Conservation (phyloP, 2,888 invertebrate species). For the Gymnoscelis rufifasciata region DNA sequence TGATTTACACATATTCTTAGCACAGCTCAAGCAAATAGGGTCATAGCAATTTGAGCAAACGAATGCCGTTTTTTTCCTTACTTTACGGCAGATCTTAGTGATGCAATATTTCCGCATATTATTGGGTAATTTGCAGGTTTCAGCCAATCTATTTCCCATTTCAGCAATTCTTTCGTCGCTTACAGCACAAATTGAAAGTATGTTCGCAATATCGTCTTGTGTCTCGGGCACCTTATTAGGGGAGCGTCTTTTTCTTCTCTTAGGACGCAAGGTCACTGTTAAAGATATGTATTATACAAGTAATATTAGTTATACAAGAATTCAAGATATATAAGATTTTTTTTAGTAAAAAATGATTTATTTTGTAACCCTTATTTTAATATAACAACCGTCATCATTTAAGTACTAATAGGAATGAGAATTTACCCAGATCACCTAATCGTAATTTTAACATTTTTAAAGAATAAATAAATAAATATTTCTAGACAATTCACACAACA, state of each 20-base stretch:
- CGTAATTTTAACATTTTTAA: too few relatives aligned
- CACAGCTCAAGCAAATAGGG: neutral
- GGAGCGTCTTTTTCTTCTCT: neutral
- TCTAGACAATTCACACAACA: too few relatives aligned
- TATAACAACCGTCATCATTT: too few relatives aligned
- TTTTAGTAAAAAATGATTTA: too few relatives aligned
- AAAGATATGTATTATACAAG: too few relatives aligned
- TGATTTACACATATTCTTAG: conserved; percentile 2
- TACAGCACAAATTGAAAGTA: neutral
- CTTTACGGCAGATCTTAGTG: neutral
- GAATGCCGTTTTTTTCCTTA: neutral
- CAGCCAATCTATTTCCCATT: neutral
- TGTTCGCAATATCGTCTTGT: neutral
- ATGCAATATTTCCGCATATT: neutral
- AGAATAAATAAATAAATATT: too few relatives aligned
- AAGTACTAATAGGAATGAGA: too few relatives aligned
- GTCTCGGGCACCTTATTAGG: neutral
- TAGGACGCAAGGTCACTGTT: neutral
- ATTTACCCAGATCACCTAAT: too few relatives aligned
- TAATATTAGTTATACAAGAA: too few relatives aligned
- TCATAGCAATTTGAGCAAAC: neutral
- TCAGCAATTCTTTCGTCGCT: neutral
- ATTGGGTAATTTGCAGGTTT: neutral
- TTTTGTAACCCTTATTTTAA: too few relatives aligned
- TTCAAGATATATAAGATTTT: too few relatives aligned